phyloP scores from a whole-genome alignment of 2,113 vertebrate genomes.

The Scartelaos histophorus region DNA sequence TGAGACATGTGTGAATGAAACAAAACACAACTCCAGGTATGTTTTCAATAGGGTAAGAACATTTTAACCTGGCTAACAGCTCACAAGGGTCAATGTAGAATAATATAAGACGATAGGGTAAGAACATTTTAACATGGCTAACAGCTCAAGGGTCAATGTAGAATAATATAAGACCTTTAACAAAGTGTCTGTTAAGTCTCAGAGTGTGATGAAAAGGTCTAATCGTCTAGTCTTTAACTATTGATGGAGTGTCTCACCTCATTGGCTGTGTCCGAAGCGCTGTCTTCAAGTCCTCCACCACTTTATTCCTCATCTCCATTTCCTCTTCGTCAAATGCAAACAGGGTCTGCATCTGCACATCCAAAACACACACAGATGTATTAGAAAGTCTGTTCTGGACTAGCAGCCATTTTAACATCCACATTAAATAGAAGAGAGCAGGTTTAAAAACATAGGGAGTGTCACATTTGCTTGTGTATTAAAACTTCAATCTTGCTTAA shows the following conservation, averaged over 20 bases:
- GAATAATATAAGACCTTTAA: too few species aligned
- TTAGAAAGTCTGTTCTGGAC: not conserved
- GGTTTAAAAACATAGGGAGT: not conserved
- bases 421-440: not conserved
- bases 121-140: too few species aligned
- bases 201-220: too few species aligned
- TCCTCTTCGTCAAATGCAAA: conserved; percentile 95
- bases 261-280: conserved; percentile 95
- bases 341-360: conserved; percentile 90
- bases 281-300: conserved; percentile 97
- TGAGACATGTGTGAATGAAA: too few species aligned
- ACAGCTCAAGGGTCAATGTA: too few species aligned
- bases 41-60: too few species aligned
- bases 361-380: not conserved
- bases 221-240: conserved; percentile 15
- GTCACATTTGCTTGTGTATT: not conserved
- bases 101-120: too few species aligned
- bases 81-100: too few species aligned
- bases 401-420: not conserved
- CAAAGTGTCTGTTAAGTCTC: too few species aligned
- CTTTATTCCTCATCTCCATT: conserved; percentile 94
- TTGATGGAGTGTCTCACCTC: conserved; percentile 78
- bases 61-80: too few species aligned
- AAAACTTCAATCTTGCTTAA: not conserved
- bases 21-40: too few species aligned